These are phyloP conservation scores for Mythimna lalbum DNA, from an alignment of 2,888 invertebrate genomes.

Conservation along the genomic window DNA sequence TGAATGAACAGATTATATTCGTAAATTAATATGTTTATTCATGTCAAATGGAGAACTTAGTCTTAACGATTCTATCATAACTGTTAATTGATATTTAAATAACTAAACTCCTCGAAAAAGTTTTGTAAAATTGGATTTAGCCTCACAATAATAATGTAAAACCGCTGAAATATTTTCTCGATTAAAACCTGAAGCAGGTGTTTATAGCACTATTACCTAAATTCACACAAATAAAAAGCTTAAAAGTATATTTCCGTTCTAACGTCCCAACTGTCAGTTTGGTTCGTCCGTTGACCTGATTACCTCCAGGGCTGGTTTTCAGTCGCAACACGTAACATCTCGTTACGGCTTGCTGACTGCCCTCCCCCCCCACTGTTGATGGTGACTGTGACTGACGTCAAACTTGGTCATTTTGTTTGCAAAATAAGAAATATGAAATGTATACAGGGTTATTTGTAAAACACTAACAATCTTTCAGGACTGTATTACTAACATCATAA, in stretches of 20 bases:
- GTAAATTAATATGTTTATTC: too few species aligned
- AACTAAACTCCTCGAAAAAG: too few species aligned
- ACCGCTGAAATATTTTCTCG: too few species aligned
- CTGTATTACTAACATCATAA: too few species aligned
- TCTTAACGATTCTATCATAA: background rate
- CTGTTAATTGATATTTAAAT: too few species aligned
- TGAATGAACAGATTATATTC: too few species aligned
- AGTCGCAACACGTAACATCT: slow-evolving; percentile 44
- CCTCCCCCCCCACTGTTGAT: background rate
- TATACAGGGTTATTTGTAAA: too few species aligned
- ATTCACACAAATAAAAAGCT: background rate
- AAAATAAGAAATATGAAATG: too few species aligned
- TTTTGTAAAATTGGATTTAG: too few species aligned
- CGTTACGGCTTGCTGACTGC: slow-evolving; percentile 13
- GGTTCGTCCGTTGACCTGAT: slow-evolving; percentile 41
- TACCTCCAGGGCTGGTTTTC: slow-evolving; percentile 20
- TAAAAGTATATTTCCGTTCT: background rate
- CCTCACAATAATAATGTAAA: too few species aligned
- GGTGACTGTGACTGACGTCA: slow-evolving; percentile 5
- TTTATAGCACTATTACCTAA: background rate
- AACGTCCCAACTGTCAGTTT: slow-evolving; percentile 16
- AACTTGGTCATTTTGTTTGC: too few species aligned
- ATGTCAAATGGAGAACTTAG: background rate
- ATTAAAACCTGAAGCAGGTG: background rate
- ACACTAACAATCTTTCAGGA: too few species aligned